A percentile compares a stretch with the other conserved stretches of the same genome.
These are phyloP conservation scores for Trinorchestia longiramus DNA, from an alignment of 1,140 invertebrate species.

Conservation along the genomic window DNA sequence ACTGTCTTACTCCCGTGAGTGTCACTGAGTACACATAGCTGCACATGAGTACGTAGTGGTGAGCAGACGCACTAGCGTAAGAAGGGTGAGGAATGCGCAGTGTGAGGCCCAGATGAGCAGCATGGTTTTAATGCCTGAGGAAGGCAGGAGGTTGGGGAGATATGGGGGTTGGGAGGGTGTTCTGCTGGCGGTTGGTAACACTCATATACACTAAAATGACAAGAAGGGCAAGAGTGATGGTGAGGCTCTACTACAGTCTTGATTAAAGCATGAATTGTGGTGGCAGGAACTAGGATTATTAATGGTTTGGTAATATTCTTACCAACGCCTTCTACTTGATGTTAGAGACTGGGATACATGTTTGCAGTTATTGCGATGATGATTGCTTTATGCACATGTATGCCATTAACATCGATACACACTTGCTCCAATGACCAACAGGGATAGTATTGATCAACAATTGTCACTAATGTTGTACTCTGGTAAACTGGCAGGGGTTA, in stretches of 20 bases:
- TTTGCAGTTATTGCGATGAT: too few species aligned
- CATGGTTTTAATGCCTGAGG: neutral
- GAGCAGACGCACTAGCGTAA: neutral
- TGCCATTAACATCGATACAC: too few species aligned
- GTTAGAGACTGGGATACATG: neutral
- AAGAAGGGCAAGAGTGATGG: neutral
- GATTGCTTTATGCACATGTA: too few species aligned
- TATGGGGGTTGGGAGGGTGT: neutral
- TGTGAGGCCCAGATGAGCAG: neutral
- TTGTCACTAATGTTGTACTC: too few species aligned
- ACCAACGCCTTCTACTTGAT: neutral
- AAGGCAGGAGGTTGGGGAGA: neutral
- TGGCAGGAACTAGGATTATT: neutral
- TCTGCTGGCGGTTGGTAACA: neutral
- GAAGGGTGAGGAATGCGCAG: conserved; percentile 2
- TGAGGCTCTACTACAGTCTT: neutral
- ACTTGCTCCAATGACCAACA: too few species aligned
- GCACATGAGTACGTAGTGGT: neutral
- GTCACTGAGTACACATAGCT: neutral
- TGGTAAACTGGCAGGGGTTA: too few species aligned
- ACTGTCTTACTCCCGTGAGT: neutral
- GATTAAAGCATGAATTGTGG: neutral
- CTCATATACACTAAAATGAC: neutral
- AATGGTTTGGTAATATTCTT: neutral
- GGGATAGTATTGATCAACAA: too few species aligned